Evolutionary conservation across 2,888 invertebrate species (phyloP).

Genomic region (Griposia aprilina): DNA sequence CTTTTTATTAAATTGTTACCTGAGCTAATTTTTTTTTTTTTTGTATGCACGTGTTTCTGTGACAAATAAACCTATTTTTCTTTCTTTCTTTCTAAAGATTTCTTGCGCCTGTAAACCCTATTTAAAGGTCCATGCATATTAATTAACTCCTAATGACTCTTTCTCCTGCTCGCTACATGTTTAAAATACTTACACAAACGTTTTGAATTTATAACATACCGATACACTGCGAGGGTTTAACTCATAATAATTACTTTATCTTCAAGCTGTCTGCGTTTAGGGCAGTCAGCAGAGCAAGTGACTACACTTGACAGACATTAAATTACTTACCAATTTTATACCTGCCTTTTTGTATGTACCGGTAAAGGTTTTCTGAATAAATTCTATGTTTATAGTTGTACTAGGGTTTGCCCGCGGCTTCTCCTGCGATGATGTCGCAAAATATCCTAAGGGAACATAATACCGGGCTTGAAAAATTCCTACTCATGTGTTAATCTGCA

Average conservation of each 20-base stretch:
- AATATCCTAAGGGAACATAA: no score
- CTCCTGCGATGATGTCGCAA: no score
- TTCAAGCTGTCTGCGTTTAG: neutral
- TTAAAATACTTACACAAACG: constrained; percentile 72
- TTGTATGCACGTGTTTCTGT: no score
- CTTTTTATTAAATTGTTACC: no score
- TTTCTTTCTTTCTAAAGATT: neutral
- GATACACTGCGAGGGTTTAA: constrained; percentile 20
- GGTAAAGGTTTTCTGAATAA: neutral
- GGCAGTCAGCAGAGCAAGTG: neutral
- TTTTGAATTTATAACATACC: constrained; percentile 68
- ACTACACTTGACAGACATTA: neutral
- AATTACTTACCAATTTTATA: neutral
- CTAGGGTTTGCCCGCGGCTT: no score
- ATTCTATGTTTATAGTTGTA: neutral
- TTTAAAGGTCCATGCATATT: constrained; percentile 70
- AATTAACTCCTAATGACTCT: constrained; percentile 76
- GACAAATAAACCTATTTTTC: no score
- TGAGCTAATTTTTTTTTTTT: no score
- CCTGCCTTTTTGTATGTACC: neutral
- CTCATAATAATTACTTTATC: constrained; percentile 22
- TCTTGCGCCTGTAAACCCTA: constrained; percentile 49
- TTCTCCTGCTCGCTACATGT: constrained; percentile 69
- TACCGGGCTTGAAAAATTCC: no score
- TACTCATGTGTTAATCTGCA: no score